Evolutionary conservation across 2,113 vertebrate species (phyloP), one percentile per base, ranked within the genome.

Genomic region (Pelusios castaneus): DNA sequence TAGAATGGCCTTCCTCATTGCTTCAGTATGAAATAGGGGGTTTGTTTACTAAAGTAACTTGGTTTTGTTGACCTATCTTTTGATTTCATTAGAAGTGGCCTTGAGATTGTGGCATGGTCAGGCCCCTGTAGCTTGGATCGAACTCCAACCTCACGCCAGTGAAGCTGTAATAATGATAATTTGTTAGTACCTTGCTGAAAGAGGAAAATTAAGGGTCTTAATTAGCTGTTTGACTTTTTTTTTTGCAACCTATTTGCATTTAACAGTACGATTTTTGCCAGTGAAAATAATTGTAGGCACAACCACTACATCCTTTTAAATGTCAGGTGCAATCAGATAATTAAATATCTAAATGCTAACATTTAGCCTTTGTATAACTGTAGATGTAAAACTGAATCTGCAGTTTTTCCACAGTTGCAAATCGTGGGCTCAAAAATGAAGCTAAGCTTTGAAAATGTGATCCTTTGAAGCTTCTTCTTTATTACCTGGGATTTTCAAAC

Each of bases 401-500:
- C 1, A 12, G 51, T 81, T 92, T n/a, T 19, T n/a, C 34, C 34
- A 31, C 8, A 17, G 34, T 67, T n/a, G 60, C 60, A 67, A 67
- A 67, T n/a, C n/a, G 60, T 3, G 77, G n/a, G 80, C 82, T 54
- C 54, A 41, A 80, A 92, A 93, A 34, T n/a, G 67, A 89, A 73
- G 10, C 3, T 89, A 75, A 41, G 2, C 55, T 90, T 90, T 79
- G 41, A 89, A 13, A 90, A 78, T 67, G 14, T 67, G 17, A 85
- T 5, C 41, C 13, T 13, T 89, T 54, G 4, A 2, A 52, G 54
- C 8, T 38, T 89, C 82, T 87, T 54, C 6, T 49, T 90, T 88
- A 77, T 91, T 89, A 85, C 77, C 79, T 76, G 38, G 17, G 78
- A 79, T 84, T 95, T 93, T 89, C 8, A 77, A 27, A 60, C 89